phyloP scores from a whole-genome alignment of 2,797 vertebrate species.

The Anas acuta region DNA sequence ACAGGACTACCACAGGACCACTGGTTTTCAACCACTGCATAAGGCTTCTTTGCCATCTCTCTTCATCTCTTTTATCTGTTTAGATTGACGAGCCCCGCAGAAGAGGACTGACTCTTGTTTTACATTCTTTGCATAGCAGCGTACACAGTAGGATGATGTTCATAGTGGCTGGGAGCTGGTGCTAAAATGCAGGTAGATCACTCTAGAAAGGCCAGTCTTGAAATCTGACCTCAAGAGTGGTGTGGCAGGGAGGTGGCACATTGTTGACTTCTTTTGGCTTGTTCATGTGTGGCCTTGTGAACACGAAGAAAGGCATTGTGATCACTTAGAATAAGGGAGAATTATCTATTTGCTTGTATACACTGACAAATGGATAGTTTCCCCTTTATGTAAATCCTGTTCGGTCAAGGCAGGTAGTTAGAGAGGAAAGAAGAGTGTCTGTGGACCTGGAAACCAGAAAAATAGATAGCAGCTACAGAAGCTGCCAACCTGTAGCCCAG shows the following conservation, averaged over 20 bases:
- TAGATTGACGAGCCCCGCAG: no score
- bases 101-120: no score
- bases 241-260: not conserved
- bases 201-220: not conserved
- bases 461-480: constrained; percentile 4
- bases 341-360: not conserved
- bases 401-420: not conserved
- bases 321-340: not conserved
- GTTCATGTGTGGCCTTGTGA: not conserved
- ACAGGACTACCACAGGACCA: not conserved
- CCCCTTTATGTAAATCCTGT: not conserved
- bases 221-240: not conserved
- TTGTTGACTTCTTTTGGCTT: not conserved
- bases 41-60: no score
- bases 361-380: not conserved
- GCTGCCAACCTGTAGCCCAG: constrained; percentile 26
- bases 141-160: no score
- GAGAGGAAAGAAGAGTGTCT: not conserved
- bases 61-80: no score
- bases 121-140: no score
- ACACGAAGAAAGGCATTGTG: not conserved
- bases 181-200: not conserved
- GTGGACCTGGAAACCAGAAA: constrained; percentile 5
- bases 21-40: no score
- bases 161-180: no score